Percentiles rank a stretch among this genome's conserved stretches.
These are phyloP conservation scores for Dinoponera quadriceps DNA, from an alignment of 1,140 invertebrate species.

Conservation along the genomic window DNA sequence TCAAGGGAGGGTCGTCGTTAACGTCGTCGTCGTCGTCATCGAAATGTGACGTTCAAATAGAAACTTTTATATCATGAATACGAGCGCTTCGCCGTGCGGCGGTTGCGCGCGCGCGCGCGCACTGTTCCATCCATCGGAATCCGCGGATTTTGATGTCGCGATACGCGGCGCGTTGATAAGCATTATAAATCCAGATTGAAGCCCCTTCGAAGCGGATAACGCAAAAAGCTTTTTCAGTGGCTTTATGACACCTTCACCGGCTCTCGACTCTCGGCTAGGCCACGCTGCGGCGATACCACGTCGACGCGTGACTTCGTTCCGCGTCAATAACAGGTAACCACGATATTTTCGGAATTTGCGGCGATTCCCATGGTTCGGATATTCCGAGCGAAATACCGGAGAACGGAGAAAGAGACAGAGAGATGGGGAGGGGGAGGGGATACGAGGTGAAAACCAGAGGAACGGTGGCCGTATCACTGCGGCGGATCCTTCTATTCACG, in stretches of 20 bases:
- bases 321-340: conserved; percentile 35
- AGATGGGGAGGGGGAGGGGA: neutral
- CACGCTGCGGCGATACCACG: neutral
- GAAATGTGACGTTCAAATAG: conserved; percentile 3
- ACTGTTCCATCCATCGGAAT: neutral
- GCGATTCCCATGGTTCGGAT: conserved; percentile 16
- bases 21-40: too few relatives aligned
- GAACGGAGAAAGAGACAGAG: neutral
- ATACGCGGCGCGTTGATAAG: neutral
- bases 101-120: too few relatives aligned
- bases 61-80: neutral
- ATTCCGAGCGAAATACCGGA: neutral
- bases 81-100: too few relatives aligned
- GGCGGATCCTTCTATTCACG: conserved; percentile 36
- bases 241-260: conserved; percentile 10
- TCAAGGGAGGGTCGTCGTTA: neutral
- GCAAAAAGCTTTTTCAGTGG: conserved; percentile 39
- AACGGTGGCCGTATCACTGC: conserved; percentile 6
- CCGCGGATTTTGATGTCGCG: neutral
- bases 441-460: neutral
- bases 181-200: conserved; percentile 20
- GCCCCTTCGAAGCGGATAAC: neutral
- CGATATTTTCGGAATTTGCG: conserved; percentile 40
- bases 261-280: too few relatives aligned
- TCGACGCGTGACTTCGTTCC: conserved; percentile 16